phyloP scores from a whole-genome alignment of 2,797 vertebrate species.

The Oryzias dopingdopingensis region DNA sequence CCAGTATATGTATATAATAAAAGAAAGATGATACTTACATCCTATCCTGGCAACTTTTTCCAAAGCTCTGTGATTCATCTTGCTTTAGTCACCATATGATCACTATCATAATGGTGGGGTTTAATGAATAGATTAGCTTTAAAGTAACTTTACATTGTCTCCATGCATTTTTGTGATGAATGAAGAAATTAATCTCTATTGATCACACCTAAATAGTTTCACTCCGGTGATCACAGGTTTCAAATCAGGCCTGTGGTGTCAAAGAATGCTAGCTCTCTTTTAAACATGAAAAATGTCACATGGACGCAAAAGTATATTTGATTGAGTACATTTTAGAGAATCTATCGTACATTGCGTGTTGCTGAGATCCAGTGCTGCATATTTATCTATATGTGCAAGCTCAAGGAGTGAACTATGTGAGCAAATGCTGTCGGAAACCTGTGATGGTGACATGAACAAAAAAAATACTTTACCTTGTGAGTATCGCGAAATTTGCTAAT shows the following conservation, averaged over 20 bases:
- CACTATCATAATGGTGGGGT: slow-evolving; percentile 99
- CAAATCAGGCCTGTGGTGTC: slow-evolving; percentile 58
- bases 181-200: slow-evolving; percentile 72
- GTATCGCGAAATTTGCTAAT: slow-evolving; percentile 99
- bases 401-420: slow-evolving; percentile 70
- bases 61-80: slow-evolving; percentile 99
- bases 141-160: slow-evolving; percentile 99
- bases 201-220: slow-evolving; percentile 64
- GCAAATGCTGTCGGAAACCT: slow-evolving; percentile 77
- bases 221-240: slow-evolving; percentile 58
- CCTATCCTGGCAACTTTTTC: slow-evolving; percentile 99
- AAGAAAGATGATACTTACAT: slow-evolving; percentile 99
- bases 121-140: slow-evolving; percentile 99
- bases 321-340: slow-evolving; percentile 38
- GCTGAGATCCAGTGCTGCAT: slow-evolving; percentile 42
- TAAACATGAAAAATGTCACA: slow-evolving; percentile 45
- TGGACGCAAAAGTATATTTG: slow-evolving; percentile 36
- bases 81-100: slow-evolving; percentile 99
- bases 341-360: slow-evolving; percentile 40
- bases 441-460: slow-evolving; percentile 67
- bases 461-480: slow-evolving; percentile 94
- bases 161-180: slow-evolving; percentile 93
- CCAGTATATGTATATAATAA: slow-evolving; percentile 96
- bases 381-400: slow-evolving; percentile 57
- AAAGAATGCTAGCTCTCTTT: slow-evolving; percentile 41